Conservation (phyloP, 2,797 vertebrate genomes). For the Aeoliscus strigatus region DNA sequence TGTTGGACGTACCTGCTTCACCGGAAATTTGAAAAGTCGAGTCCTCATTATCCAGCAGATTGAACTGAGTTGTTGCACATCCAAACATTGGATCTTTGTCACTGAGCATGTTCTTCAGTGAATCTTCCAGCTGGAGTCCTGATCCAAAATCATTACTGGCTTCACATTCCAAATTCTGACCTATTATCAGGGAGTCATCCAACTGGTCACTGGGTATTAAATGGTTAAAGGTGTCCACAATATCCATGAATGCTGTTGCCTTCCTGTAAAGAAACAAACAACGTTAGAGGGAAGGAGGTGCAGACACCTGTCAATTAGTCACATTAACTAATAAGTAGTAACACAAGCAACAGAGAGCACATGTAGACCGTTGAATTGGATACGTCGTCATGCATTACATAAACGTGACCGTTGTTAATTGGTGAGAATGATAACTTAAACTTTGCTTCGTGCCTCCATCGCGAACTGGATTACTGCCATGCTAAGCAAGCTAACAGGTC, state of each 20-base stretch:
- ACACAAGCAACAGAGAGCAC: too few relatives aligned
- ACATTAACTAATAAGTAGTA: too few relatives aligned
- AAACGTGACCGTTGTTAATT: too few relatives aligned
- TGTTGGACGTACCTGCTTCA: conserved; percentile 82
- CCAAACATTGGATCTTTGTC: conserved; percentile 99
- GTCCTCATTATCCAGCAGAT: conserved; percentile 92
- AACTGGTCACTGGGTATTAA: conserved; percentile 99
- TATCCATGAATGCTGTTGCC: conserved; percentile 98
- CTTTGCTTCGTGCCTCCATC: too few relatives aligned
- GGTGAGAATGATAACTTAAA: too few relatives aligned
- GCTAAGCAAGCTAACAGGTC: not conserved
- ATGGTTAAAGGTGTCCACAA: conserved; percentile 98
- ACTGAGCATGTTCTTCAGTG: conserved; percentile 99
- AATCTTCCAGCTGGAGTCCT: conserved; percentile 87
- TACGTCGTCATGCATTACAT: too few relatives aligned
- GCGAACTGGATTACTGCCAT: not conserved
- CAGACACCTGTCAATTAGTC: too few relatives aligned
- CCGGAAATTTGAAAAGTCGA: conserved; percentile 86
- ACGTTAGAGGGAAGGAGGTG: conserved; percentile 4
- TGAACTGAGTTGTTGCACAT: conserved; percentile 95
- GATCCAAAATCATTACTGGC: conserved; percentile 93
- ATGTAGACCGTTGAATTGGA: too few relatives aligned
- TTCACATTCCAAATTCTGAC: conserved; percentile 97
- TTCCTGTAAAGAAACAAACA: conserved; percentile 69
- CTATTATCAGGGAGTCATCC: conserved; percentile 92